phyloP scores from a whole-genome alignment of 2,888 invertebrate genomes.

The Andrena hattorfiana region DNA sequence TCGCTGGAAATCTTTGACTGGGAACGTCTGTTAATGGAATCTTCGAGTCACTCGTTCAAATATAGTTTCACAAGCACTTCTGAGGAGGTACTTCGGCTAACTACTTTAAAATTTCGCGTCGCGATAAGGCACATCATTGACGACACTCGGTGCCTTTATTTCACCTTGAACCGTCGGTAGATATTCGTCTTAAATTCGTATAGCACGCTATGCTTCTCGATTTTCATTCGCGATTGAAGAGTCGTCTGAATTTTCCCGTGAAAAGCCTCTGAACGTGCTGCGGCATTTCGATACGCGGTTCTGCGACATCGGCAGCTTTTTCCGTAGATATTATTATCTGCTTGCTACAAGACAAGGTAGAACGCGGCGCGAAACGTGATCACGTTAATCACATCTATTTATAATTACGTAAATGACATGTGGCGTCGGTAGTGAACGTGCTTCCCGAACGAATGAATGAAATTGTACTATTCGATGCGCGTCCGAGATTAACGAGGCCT shows the following conservation, averaged over 20 bases:
- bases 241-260: not conserved
- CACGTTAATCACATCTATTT: constrained; percentile 71
- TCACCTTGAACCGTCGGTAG: constrained; percentile 7
- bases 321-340: constrained; percentile 7
- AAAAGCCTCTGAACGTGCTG: not conserved
- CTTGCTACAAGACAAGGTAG: constrained; percentile 25
- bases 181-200: not conserved
- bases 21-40: constrained; percentile 4
- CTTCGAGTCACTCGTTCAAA: constrained; percentile 6
- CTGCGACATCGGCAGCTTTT: not conserved
- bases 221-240: not conserved
- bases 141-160: not conserved
- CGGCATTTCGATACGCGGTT: not conserved
- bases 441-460: constrained; percentile 36
- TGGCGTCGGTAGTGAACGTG: constrained; percentile 27
- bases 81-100: constrained; percentile 1
- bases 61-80: constrained; percentile 9
- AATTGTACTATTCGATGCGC: constrained; percentile 22
- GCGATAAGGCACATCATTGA: constrained; percentile 26
- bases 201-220: no score
- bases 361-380: constrained; percentile 50
- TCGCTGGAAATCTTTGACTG: not conserved
- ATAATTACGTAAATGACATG: constrained; percentile 69
- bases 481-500: not conserved
- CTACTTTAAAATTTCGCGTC: constrained; percentile 27